These are phyloP conservation scores for Gallinago stenura DNA, from an alignment of 2,797 vertebrate genomes.

Conservation along the genomic window DNA sequence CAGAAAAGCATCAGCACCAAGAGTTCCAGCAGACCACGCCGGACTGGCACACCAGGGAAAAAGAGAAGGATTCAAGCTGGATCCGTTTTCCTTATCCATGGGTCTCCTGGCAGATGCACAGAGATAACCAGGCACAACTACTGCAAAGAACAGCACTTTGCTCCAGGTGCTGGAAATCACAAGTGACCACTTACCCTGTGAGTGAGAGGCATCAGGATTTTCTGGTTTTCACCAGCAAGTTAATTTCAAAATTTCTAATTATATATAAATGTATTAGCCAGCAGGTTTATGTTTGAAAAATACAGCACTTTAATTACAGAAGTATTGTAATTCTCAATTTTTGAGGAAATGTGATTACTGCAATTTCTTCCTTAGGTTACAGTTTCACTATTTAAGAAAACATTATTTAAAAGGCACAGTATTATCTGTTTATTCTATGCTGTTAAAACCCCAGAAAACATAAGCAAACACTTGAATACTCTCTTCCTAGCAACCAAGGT, in stretches of 20 bases:
- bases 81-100: accelerated
- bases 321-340: not conserved
- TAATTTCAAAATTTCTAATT: not conserved
- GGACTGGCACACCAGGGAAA: not conserved
- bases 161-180: not conserved
- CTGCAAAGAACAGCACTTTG: not conserved
- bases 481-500: slow-evolving; percentile 78
- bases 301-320: not conserved
- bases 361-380: slow-evolving; percentile 1
- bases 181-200: not conserved
- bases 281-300: not conserved
- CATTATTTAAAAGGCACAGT: not conserved
- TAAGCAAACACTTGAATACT: slow-evolving; percentile 35
- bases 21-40: not conserved
- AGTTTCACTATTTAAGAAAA: slow-evolving; percentile 16
- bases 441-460: slow-evolving; percentile 38
- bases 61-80: not conserved
- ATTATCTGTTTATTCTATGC: slow-evolving; percentile 34
- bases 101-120: not conserved
- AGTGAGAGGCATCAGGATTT: not conserved
- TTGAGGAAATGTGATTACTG: slow-evolving; percentile 19
- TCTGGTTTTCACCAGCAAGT: not conserved
- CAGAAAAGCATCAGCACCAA: not conserved
- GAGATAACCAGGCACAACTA: not conserved
- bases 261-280: not conserved